These are phyloP conservation scores for Nasonovia ribisnigri DNA, from an alignment of 2,888 invertebrate genomes.

Conservation along the genomic window DNA sequence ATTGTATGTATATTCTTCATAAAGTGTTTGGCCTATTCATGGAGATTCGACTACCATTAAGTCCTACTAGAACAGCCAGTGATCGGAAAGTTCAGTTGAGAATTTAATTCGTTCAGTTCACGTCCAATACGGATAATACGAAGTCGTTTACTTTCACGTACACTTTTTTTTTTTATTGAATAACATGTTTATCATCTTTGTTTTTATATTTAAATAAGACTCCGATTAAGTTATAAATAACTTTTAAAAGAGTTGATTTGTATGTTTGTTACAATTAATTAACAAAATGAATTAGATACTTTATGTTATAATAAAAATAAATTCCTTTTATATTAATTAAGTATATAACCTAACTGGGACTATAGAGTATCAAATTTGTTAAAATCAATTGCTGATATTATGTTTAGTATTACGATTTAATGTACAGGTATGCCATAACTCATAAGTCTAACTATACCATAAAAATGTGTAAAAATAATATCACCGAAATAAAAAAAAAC, in stretches of 20 bases:
- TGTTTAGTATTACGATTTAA: too few relatives aligned
- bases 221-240: neutral
- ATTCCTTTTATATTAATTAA: neutral
- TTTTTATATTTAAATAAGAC: neutral
- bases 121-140: neutral
- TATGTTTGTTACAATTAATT: neutral
- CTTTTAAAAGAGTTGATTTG: neutral
- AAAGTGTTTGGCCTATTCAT: neutral
- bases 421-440: too few relatives aligned
- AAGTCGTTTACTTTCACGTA: neutral
- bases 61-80: neutral
- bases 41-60: neutral
- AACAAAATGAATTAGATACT: neutral
- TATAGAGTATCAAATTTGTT: neutral
- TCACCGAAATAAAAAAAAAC: neutral
- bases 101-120: neutral
- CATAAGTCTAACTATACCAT: too few relatives aligned
- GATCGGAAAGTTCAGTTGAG: neutral
- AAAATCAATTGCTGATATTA: too few relatives aligned
- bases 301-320: neutral
- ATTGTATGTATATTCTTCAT: neutral
- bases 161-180: neutral
- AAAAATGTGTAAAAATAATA: neutral
- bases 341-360: neutral
- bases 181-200: neutral